Base-by-base conservation (phyloP, 92 coral and sea anemone species). In the Phenganax marumi region DNA sequence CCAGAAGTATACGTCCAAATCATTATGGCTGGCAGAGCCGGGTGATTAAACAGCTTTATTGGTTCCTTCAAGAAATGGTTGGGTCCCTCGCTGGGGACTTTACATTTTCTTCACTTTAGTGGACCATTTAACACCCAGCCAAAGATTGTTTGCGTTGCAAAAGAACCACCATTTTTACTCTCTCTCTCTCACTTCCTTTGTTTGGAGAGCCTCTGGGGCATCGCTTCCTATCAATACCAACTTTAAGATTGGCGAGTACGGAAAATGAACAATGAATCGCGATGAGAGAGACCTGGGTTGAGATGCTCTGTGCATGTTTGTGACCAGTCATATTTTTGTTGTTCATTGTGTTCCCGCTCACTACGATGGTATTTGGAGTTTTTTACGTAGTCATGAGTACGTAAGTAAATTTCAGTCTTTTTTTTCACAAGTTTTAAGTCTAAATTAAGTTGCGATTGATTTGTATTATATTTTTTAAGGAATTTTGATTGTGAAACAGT, bases 21-120 rank as follows among this genome's bases (percentile, higher is more conserved):
- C 68, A 8, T 19, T 62, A 62, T 7, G 68, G 3, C 25, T 62
- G 33, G 68, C 68, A 62, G 0, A 19, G 68, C 79, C 14, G 0
- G 85, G 64, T 7, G 81, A 79, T 58, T 49, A 10, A 7, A 13
- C 57, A 7, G 89, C 89, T 12, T 71, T 85, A 1, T 69, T 85
- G 19, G 57, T 79, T 18, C 85, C 85, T 21, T 70, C 89, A 47
- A 71, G 50, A 61, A 22, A 86, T 18, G 89, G 89, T 17, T 86
- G 81, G 77, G 73, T 85, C 21, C 85, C 85, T 25, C 81, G 70
- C 26, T 54, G 57, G 21, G 81, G 85, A 4, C 19, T 84, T 17
- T 65, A 70, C n/a, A n/a, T n/a, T n/a, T n/a, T n/a, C n/a, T n/a
- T n/a, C n/a, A n/a, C n/a, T n/a, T n/a, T n/a, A n/a, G n/a, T n/a